Evolutionary conservation across 1,140 invertebrate species (phyloP).

Genomic region (Choristoneura fumiferana): DNA sequence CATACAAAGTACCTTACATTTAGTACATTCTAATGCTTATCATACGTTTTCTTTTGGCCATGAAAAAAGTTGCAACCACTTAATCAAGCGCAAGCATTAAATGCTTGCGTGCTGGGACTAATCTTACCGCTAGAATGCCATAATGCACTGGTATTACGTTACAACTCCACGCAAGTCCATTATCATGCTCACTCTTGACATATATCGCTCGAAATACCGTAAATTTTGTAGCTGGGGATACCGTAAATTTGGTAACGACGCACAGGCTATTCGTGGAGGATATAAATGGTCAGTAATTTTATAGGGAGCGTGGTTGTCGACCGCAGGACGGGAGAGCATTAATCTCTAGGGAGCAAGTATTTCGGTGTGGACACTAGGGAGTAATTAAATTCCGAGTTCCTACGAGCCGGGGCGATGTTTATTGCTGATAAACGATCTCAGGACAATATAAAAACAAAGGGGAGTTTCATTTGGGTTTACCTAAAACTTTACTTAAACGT

Average conservation of each 20-base stretch:
- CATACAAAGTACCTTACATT: conserved; percentile 33
- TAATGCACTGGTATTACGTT: conserved; percentile 17
- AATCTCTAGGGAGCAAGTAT: conserved; percentile 33
- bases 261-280: conserved; percentile 12
- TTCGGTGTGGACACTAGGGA: conserved; percentile 32
- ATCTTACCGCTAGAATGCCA: conserved; percentile 6
- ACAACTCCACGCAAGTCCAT: conserved; percentile 7
- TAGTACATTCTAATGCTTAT: not conserved
- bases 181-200: conserved; percentile 20
- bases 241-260: conserved; percentile 21
- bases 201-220: conserved; percentile 15
- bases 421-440: conserved; percentile 41
- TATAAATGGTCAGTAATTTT: conserved; percentile 30
- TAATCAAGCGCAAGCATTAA: conserved; percentile 2
- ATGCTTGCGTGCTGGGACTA: conserved; percentile 3
- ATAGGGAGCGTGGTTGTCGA: conserved; percentile 23
- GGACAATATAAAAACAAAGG: conserved; percentile 34
- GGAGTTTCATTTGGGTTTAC: conserved; percentile 13
- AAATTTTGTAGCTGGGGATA: conserved; percentile 16
- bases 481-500: conserved; percentile 6
- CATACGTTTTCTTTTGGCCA: not conserved
- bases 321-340: conserved; percentile 23
- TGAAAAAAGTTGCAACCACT: conserved; percentile 1
- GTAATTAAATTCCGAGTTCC: conserved; percentile 61
- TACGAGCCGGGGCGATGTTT: conserved; percentile 40